phyloP scores from a whole-genome alignment of 2,888 invertebrate species.

The Dolomedes plantarius region DNA sequence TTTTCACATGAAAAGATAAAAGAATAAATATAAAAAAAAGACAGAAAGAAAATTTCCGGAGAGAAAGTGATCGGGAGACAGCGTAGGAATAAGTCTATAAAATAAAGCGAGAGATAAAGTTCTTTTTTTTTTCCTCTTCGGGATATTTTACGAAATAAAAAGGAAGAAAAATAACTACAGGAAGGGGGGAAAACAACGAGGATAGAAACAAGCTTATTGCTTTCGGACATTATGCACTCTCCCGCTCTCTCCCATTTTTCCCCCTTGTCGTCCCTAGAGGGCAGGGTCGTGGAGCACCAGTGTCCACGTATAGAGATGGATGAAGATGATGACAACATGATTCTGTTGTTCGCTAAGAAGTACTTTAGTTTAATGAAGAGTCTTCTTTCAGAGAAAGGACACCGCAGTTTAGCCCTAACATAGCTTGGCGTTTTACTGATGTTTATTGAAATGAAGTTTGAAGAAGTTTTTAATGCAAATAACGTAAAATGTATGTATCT shows the following conservation, averaged over 20 bases:
- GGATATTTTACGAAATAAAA: background rate
- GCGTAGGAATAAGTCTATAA: background rate
- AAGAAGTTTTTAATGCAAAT: too few relatives aligned
- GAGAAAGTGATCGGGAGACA: background rate
- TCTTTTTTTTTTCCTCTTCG: background rate
- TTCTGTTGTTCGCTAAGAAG: background rate
- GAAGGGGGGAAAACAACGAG: background rate
- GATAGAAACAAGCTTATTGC: conserved; percentile 5
- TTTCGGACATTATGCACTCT: conserved; percentile 6
- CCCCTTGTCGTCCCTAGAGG: background rate
- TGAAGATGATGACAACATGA: background rate
- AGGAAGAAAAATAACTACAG: background rate
- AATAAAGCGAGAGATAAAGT: background rate
- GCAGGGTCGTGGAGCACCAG: background rate
- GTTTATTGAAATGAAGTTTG: too few relatives aligned
- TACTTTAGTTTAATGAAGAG: background rate
- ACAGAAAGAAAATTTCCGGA: background rate
- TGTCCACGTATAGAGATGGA: conserved; percentile 2
- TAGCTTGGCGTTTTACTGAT: too few relatives aligned
- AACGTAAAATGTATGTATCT: too few relatives aligned
- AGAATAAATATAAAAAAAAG: background rate
- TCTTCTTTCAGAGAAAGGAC: too few relatives aligned
- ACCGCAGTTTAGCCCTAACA: too few relatives aligned
- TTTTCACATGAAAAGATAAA: background rate
- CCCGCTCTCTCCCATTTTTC: background rate